Evolutionary conservation across 2,797 vertebrate species (phyloP).

Genomic region (Meda fulgida): DNA sequence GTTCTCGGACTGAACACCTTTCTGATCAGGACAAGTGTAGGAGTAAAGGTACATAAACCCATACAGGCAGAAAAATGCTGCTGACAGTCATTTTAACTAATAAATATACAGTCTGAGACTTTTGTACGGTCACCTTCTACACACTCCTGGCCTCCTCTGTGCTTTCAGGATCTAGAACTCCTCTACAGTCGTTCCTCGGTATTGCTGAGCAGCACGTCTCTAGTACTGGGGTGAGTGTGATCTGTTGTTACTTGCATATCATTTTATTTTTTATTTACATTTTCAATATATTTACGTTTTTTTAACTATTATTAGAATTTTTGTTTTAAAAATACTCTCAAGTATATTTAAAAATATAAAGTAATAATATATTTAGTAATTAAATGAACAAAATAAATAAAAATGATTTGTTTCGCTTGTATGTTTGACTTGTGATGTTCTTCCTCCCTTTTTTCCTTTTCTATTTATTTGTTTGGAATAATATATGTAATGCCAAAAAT

Average conservation of each 20-base stretch:
- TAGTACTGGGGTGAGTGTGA: constrained; percentile 85
- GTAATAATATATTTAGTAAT: not conserved
- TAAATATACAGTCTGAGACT: not conserved
- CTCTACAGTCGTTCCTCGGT: constrained; percentile 95
- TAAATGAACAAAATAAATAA: not conserved
- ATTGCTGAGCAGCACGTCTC: constrained; percentile 93
- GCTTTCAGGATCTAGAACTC: constrained; percentile 87
- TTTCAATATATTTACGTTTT: not conserved
- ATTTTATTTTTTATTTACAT: not conserved
- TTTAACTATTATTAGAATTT: not conserved
- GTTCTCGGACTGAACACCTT: constrained; percentile 93
- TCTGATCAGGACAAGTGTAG: constrained; percentile 96
- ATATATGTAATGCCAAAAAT: no score
- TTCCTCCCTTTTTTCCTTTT: no score
- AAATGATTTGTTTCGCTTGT: no score
- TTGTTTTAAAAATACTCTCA: not conserved
- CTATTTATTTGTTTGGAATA: no score
- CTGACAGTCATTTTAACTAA: not conserved
- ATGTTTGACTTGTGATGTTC: no score
- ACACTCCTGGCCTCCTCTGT: constrained; percentile 17
- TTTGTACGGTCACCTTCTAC: not conserved
- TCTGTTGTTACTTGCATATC: not conserved
- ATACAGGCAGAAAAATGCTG: not conserved
- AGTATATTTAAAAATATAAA: not conserved
- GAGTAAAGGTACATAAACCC: constrained; percentile 85